Conservation (phyloP, 2,113 vertebrate genomes). For the Phalacrocorax pelagicus region DNA sequence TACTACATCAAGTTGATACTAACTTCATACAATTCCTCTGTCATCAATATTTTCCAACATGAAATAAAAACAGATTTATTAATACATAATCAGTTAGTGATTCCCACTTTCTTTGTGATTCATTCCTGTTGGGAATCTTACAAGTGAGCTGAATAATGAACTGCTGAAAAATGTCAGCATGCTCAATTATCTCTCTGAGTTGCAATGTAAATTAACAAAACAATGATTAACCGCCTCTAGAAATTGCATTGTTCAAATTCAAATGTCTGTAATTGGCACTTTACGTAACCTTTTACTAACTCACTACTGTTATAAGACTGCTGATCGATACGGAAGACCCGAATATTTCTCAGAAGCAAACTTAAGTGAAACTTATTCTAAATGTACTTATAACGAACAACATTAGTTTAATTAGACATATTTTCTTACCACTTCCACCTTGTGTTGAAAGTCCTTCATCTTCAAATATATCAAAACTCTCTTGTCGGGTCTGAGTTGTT, state of each 20-base stretch:
- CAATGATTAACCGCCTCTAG: constrained; percentile 9
- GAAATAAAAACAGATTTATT: background rate
- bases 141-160: background rate
- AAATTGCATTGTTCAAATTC: constrained; percentile 22
- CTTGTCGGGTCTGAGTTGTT: constrained; percentile 79
- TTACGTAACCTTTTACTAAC: constrained; percentile 13
- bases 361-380: background rate
- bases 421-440: constrained; percentile 77
- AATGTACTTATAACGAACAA: background rate
- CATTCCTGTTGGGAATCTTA: background rate
- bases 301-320: background rate
- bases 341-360: background rate
- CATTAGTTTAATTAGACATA: background rate
- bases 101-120: background rate
- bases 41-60: background rate
- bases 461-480: constrained; percentile 98
- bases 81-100: background rate
- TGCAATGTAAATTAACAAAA: constrained; percentile 34
- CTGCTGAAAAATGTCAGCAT: constrained; percentile 42
- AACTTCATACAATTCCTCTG: background rate
- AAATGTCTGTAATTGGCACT: background rate
- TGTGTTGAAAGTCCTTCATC: constrained; percentile 91
- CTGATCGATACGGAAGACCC: background rate
- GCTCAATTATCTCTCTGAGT: constrained; percentile 5
- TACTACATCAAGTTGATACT: background rate